Conservation (phyloP, 2,113 vertebrate species). For the Eulemur macaco region DNA sequence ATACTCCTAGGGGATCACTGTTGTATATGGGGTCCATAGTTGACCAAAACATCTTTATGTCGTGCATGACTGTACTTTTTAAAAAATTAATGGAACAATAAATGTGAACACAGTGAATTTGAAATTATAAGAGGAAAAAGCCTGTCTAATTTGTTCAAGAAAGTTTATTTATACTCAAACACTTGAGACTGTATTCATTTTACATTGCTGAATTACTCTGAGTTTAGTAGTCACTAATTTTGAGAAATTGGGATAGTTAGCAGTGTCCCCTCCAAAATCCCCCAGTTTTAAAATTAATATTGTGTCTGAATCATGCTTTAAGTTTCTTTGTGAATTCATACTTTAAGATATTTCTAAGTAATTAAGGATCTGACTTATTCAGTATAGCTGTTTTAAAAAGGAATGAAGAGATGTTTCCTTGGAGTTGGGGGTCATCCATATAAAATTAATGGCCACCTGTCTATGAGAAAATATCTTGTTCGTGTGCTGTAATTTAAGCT, state of each 20-base stretch:
- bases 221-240: background rate
- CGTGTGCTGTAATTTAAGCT: conserved; percentile 24
- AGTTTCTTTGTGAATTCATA: conserved; percentile 26
- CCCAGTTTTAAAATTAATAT: conserved; percentile 22
- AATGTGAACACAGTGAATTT: background rate
- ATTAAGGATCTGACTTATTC: background rate
- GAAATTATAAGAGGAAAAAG: background rate
- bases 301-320: background rate
- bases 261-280: background rate
- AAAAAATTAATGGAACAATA: background rate
- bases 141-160: background rate
- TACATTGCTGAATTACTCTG: background rate
- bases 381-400: background rate
- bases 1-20: background rate
- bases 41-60: background rate
- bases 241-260: conserved; percentile 2
- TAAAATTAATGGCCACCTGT: background rate
- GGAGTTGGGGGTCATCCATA: background rate
- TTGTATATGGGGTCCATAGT: background rate
- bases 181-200: background rate
- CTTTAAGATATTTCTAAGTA: conserved; percentile 39
- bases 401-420: conserved; percentile 16
- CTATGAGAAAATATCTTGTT: conserved; percentile 9
- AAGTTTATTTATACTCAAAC: conserved; percentile 3
- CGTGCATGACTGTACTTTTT: background rate